Evolutionary conservation across 2,113 vertebrate species (phyloP).

Genomic region (Apteryx owenii): DNA sequence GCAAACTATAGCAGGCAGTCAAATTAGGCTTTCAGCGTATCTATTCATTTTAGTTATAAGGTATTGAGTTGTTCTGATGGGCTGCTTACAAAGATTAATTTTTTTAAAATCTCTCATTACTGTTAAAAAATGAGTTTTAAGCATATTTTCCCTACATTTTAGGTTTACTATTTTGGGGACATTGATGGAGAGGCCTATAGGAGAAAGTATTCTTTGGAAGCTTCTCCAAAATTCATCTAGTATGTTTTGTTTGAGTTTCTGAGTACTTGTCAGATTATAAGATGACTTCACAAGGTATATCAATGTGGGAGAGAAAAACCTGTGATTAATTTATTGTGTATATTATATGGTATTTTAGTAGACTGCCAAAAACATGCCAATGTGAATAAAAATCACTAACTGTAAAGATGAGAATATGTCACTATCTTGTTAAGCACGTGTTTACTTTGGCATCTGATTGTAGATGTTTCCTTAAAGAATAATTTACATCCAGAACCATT

Average conservation of each 20-base stretch:
- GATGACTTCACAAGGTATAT: neutral
- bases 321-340: constrained; percentile 1
- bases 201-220: neutral
- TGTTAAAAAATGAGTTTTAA: neutral
- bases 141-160: neutral
- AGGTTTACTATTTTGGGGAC: neutral
- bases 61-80: neutral
- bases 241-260: neutral
- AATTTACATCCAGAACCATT: neutral
- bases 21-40: neutral
- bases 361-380: neutral
- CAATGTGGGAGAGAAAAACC: neutral
- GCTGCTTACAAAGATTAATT: neutral
- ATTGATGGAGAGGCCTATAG: neutral
- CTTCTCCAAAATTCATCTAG: neutral
- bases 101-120: neutral
- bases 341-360: neutral
- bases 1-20: neutral
- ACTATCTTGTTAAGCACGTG: neutral
- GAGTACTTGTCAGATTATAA: neutral
- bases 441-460: constrained; percentile 11
- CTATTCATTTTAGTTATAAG: neutral
- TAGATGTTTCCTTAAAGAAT: neutral
- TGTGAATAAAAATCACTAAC: constrained; percentile 24
- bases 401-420: constrained; percentile 9